Evolutionary conservation across 2,888 invertebrate species (phyloP), one percentile per base, ranked within the genome.

Genomic region (Habrosyne pyritoides): DNA sequence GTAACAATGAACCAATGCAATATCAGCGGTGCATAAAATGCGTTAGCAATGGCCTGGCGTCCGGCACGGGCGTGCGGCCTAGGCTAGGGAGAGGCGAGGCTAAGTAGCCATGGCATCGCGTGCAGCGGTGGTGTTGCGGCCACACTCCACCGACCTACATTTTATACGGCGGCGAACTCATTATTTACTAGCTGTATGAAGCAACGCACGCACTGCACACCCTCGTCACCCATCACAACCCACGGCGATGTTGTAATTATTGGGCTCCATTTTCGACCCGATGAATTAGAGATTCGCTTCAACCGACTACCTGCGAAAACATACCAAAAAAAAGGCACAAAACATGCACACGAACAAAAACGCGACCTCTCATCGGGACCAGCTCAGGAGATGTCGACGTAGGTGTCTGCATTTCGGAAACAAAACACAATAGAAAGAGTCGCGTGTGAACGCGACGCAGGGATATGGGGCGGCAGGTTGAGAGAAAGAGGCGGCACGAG

Each of bases 381-480:
- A 77, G 87, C 82, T 80, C 76, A 77, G 78, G 79, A 77, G 76
- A 73, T 83, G 84, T 81, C 89, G 86, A 83, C 77, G 85, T 88
- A 86, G 87, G 87, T 91, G 86, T 87, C 90, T 91, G 86, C 87
- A 90, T 91, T 91, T 89, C 65, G 89, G 91, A 89, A 91, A 92
- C 91, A 92, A 92, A 91, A 92, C 91, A 90, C 84, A 91, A 91
- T 90, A 90, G 88, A 90, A 87, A 86, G 84, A 87, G 83, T 83
- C 87, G 86, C 86, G 89, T 83, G 87, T 79, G 86, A 91, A 83
- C 79, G 90, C 83, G 89, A 91, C 75, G 71, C 77, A 83, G 81
- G 85, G 87, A 90, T 90, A 85, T 72, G 77, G 36, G 91, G 87
- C 91, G 90, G 91, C 91, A 91, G 91, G 91, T 86, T 75, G 89